phyloP scores from a whole-genome alignment of 2,797 vertebrate genomes.

The Peromyscus aztecus region DNA sequence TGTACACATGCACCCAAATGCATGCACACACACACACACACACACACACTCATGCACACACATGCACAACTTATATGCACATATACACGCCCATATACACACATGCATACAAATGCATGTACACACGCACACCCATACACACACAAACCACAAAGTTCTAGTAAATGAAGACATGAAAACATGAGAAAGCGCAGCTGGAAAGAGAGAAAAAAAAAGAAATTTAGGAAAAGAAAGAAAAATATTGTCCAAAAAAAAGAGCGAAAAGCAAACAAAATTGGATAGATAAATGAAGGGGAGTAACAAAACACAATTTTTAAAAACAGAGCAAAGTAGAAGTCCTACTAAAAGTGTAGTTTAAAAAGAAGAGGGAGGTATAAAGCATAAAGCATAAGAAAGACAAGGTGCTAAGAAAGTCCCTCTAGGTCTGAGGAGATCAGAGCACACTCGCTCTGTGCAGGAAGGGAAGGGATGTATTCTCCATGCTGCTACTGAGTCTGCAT shows the following conservation, averaged over 20 bases:
- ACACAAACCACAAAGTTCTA: background rate
- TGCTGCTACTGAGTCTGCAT: background rate
- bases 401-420: background rate
- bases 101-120: background rate
- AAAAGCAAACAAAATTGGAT: background rate
- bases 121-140: background rate
- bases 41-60: background rate
- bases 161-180: background rate
- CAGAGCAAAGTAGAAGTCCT: background rate
- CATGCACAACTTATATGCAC: background rate
- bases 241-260: background rate
- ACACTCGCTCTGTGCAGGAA: background rate
- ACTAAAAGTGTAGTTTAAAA: background rate
- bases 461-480: background rate
- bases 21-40: background rate
- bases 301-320: background rate
- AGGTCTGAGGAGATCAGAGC: background rate
- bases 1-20: no score
- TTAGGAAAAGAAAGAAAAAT: background rate
- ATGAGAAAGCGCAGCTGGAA: background rate
- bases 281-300: background rate
- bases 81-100: background rate
- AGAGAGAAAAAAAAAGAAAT: background rate
- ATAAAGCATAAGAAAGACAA: background rate
- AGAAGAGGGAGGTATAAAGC: background rate